A percentile compares a stretch with the other conserved stretches of the same genome.
phyloP scores from a whole-genome alignment of 30 jellyfish, hydroid and myxozoan species.

The Turritopsis dohrnii region DNA sequence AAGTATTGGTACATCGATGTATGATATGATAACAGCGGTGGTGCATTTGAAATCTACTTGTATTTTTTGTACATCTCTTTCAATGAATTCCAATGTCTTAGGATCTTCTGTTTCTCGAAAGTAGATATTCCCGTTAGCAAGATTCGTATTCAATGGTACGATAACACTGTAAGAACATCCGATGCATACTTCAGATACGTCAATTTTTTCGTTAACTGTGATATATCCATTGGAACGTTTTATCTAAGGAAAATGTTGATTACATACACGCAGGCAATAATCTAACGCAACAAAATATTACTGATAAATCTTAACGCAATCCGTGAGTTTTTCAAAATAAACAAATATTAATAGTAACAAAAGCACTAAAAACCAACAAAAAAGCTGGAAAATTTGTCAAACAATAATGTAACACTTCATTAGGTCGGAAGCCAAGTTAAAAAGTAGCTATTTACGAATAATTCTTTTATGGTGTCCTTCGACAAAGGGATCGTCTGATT shows the following conservation, averaged over 20 bases:
- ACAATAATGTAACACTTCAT: too few species aligned
- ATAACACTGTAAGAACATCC: neutral
- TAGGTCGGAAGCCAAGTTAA: too few species aligned
- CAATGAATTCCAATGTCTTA: neutral
- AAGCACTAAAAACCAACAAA: too few species aligned
- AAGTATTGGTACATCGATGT: neutral
- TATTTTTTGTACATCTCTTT: too few species aligned
- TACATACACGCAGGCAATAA: too few species aligned
- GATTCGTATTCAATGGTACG: neutral
- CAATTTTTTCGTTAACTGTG: neutral
- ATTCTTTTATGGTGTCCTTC: neutral
- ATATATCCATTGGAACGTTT: neutral
- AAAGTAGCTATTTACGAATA: neutral
- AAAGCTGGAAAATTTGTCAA: too few species aligned
- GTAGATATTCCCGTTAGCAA: neutral
- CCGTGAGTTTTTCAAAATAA: too few species aligned
- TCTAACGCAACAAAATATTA: too few species aligned
- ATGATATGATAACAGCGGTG: neutral
- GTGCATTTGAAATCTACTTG: neutral
- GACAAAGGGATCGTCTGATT: neutral
- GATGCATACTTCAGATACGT: neutral
- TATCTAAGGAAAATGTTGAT: neutral
- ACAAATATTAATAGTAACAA: too few species aligned
- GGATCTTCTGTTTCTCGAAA: neutral
- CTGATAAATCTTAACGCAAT: too few species aligned